Evolutionary conservation across 2,888 invertebrate species (phyloP).

Genomic region (Agelastica alni): DNA sequence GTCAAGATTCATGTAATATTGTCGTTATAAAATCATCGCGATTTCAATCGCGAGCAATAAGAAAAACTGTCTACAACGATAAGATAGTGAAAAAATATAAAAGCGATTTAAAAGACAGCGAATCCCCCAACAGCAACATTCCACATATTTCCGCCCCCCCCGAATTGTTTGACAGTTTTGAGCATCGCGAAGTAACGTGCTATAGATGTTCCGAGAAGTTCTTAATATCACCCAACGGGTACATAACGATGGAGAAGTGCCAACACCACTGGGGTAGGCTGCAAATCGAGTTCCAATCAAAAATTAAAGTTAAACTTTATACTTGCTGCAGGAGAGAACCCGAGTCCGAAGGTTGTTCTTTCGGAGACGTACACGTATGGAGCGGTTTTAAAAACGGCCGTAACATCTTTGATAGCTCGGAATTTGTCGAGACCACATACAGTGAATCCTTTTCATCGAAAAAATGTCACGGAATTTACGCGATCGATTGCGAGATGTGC

Average conservation of each 20-base stretch:
- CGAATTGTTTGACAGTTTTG: too few species aligned
- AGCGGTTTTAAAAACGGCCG: slow-evolving; percentile 65
- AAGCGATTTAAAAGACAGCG: too few species aligned
- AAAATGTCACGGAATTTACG: slow-evolving; percentile 66
- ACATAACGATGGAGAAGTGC: slow-evolving; percentile 76
- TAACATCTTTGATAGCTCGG: slow-evolving; percentile 71
- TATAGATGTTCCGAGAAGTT: slow-evolving; percentile 35
- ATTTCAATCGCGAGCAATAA: too few species aligned
- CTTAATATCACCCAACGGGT: slow-evolving; percentile 56
- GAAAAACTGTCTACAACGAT: too few species aligned
- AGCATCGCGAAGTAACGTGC: too few species aligned
- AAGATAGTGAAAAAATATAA: too few species aligned
- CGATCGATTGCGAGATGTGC: slow-evolving; percentile 97
- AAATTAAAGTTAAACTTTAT: slow-evolving; percentile 52
- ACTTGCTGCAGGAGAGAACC: slow-evolving; percentile 67
- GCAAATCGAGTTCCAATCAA: slow-evolving; percentile 40
- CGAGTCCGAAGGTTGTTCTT: slow-evolving; percentile 66
- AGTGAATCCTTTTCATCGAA: slow-evolving; percentile 64
- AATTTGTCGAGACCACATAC: slow-evolving; percentile 33
- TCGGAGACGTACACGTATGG: slow-evolving; percentile 76
- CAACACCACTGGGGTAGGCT: slow-evolving; percentile 88
- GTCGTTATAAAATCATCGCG: too few species aligned
- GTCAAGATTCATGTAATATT: too few species aligned
- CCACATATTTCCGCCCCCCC: too few species aligned
- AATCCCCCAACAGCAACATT: too few species aligned